Base-by-base conservation (phyloP, 2,888 invertebrate genomes). In the Machimus atricapillus region DNA sequence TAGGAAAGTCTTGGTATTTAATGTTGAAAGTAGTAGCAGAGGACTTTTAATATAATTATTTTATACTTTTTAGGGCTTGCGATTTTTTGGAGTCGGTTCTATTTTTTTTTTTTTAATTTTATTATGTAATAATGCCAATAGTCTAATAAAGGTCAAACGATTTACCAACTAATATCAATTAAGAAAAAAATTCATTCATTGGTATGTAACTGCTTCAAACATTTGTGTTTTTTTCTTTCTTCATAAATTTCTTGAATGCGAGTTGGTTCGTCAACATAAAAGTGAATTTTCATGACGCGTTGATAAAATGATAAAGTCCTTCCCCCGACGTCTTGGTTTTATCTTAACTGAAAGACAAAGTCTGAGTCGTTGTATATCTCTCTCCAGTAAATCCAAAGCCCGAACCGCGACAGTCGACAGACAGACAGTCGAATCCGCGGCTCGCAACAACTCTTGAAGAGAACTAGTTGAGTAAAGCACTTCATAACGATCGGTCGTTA, bases 401-500 rank as follows among this genome's bases (percentile, higher is more conserved):
- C 40, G 12, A 23, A 19, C 19, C 9, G 6, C 78, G 12, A 40
- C 43, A 78, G 23, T 78, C 78, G 14, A 37, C 78, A 43, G 43
- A 43, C 23, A 12, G 19, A 37, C 43, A 78, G 5, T 78, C 78
- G 16, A 9, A 19, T 46, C n/a, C 9, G 78, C 37, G 23, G 19
- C 43, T 43, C 23, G 37, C 4, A 16, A 14, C 40, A 78, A 43
- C 43, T 16, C 40, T 43, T 43, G 12, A 14, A 12, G 43, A 31
- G 37, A 78, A 43, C 27, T 40, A 37, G 78, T 78, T 23, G 40
- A 78, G 78, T 78, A 16, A 78, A 78, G 43, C 43, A 78, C 23
- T 23, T 78, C 78, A 19, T 78, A 40, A 43, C 78, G 78, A 78
- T 78, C 78, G 78, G 78, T 77, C 74, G 74, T 77, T 77, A 40